A percentile compares a stretch with the other conserved stretches of the same genome.
Conservation (phyloP, 2,888 invertebrate species). For the Gisinianus flammeolus region DNA sequence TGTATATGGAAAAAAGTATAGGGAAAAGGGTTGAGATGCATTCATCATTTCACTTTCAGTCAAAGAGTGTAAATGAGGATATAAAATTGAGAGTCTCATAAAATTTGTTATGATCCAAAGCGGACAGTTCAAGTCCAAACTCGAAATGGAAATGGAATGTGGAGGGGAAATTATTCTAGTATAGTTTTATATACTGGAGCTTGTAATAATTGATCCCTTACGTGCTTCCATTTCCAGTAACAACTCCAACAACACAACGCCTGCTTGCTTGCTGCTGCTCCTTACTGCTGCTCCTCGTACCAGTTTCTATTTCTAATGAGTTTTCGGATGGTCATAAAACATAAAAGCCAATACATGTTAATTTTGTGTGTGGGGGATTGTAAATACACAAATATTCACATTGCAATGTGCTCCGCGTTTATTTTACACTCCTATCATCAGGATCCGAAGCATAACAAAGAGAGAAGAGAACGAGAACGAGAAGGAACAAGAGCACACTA, state of each 20-base stretch:
- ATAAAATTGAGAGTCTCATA: too few species aligned
- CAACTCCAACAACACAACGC: too few species aligned
- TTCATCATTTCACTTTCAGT: too few species aligned
- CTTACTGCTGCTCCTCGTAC: too few species aligned
- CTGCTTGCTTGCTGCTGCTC: too few species aligned
- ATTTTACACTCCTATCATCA: background rate
- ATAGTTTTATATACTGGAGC: background rate
- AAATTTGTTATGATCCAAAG: background rate
- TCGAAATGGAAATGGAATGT: too few species aligned
- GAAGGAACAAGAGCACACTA: too few species aligned
- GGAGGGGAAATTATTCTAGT: background rate
- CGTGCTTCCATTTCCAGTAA: background rate
- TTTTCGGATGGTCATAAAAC: slow-evolving; percentile 6
- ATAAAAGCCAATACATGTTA: slow-evolving; percentile 3
- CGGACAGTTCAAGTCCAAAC: too few species aligned
- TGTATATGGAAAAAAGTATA: too few species aligned
- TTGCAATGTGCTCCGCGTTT: background rate
- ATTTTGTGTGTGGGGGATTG: background rate
- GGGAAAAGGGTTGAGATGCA: too few species aligned
- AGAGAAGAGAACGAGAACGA: background rate
- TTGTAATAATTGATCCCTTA: slow-evolving; percentile 5
- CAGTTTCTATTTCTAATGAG: background rate
- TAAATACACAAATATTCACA: background rate
- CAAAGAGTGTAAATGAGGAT: too few species aligned
- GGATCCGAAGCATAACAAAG: background rate